Conservation (phyloP, 1,140 invertebrate genomes). For the Diachasma alloeum region DNA sequence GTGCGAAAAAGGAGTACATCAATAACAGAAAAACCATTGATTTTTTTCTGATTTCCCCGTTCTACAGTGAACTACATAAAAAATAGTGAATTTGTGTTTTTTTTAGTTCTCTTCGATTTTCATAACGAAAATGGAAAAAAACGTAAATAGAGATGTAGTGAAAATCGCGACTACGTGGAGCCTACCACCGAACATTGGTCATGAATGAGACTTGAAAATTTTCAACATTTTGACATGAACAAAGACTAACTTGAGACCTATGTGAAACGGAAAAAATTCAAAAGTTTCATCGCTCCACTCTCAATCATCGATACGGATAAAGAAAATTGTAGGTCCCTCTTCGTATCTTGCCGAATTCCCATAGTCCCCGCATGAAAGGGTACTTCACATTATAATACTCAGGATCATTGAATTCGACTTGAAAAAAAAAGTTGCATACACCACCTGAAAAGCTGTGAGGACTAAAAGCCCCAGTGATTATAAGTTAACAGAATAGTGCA, state of each 20-base stretch:
- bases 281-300: neutral
- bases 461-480: no score
- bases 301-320: neutral
- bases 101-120: neutral
- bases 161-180: slow-evolving; percentile 26
- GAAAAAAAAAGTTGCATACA: neutral
- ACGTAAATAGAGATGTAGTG: slow-evolving; percentile 34
- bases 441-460: neutral
- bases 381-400: neutral
- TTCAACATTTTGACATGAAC: neutral
- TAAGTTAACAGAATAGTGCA: neutral
- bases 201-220: slow-evolving; percentile 19
- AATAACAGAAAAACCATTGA: neutral
- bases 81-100: neutral
- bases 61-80: neutral
- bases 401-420: slow-evolving; percentile 19
- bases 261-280: neutral
- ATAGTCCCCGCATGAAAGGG: neutral
- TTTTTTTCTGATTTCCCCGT: neutral
- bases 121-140: slow-evolving; percentile 26
- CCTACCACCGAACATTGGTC: slow-evolving; percentile 30
- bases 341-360: neutral
- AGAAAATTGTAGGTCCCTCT: neutral
- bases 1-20: neutral
- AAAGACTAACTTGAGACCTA: neutral